Evolutionary conservation across 2,113 vertebrate species (phyloP).

Genomic region (Ceyx cyanopectus): DNA sequence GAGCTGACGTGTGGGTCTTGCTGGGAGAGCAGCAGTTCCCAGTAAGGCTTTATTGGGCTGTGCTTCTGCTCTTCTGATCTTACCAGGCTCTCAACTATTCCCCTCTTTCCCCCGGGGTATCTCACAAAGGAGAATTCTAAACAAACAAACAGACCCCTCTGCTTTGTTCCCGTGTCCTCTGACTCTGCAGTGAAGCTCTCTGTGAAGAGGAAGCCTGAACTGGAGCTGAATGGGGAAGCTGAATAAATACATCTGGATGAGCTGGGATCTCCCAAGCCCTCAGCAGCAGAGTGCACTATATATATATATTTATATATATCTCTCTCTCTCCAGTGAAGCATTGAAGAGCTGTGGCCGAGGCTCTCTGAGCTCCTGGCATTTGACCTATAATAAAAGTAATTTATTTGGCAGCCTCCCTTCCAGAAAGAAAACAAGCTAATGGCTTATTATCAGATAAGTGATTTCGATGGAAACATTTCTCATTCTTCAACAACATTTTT

Average conservation of each 20-base stretch:
- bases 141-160: background rate
- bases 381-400: constrained; percentile 29
- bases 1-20: background rate
- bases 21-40: background rate
- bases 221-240: background rate
- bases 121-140: constrained; percentile 13
- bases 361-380: background rate
- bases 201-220: background rate
- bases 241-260: background rate
- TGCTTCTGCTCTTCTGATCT: constrained; percentile 35
- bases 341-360: background rate
- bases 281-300: background rate
- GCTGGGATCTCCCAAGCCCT: background rate
- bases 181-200: constrained; percentile 1
- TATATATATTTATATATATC: too few relatives aligned
- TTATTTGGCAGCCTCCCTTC: constrained; percentile 1
- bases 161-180: constrained; percentile 1
- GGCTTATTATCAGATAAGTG: constrained; percentile 43
- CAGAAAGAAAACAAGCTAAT: constrained; percentile 56
- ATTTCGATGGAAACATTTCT: constrained; percentile 46
- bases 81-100: constrained; percentile 41
- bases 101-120: constrained; percentile 21
- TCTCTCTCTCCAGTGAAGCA: background rate
- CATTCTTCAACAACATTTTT: constrained; percentile 27
- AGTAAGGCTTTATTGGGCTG: background rate